Evolutionary conservation across 1,140 invertebrate genomes (phyloP).

Genomic region (Magallana gigas): DNA sequence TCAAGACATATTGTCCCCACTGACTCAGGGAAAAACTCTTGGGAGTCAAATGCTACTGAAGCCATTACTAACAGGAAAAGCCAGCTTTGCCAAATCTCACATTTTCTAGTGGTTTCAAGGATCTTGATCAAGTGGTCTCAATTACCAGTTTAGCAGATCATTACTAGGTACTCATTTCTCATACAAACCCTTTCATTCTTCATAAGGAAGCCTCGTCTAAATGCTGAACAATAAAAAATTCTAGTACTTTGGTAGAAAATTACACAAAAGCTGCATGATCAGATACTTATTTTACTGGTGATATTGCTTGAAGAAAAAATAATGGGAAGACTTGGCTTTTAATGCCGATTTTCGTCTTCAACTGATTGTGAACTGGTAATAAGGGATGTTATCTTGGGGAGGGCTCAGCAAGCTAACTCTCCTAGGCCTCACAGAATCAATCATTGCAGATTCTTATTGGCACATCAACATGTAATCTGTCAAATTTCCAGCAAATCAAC

Average conservation of each 20-base stretch:
- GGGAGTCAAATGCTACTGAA: background rate
- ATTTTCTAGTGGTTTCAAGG: background rate
- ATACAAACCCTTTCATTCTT: too few species aligned
- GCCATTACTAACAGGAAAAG: background rate
- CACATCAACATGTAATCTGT: conserved; percentile 33
- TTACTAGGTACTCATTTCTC: too few species aligned
- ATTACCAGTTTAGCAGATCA: background rate
- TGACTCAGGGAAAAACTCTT: background rate
- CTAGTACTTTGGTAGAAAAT: too few species aligned
- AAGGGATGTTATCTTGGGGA: background rate
- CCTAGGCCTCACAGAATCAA: background rate
- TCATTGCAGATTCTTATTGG: background rate
- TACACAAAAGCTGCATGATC: too few species aligned
- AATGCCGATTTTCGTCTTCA: background rate
- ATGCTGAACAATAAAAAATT: too few species aligned
- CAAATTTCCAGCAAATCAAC: conserved; percentile 19
- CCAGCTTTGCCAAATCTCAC: background rate
- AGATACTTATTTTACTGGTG: too few species aligned
- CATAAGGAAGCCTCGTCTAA: too few species aligned
- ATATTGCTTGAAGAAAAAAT: too few species aligned
- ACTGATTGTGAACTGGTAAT: background rate
- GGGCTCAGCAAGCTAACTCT: background rate
- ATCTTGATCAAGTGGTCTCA: background rate
- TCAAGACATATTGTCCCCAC: too few species aligned
- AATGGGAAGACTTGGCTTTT: too few species aligned